These are phyloP conservation scores for Drosophila suzukii DNA, from an alignment of 1,140 invertebrate genomes.

Conservation along the genomic window DNA sequence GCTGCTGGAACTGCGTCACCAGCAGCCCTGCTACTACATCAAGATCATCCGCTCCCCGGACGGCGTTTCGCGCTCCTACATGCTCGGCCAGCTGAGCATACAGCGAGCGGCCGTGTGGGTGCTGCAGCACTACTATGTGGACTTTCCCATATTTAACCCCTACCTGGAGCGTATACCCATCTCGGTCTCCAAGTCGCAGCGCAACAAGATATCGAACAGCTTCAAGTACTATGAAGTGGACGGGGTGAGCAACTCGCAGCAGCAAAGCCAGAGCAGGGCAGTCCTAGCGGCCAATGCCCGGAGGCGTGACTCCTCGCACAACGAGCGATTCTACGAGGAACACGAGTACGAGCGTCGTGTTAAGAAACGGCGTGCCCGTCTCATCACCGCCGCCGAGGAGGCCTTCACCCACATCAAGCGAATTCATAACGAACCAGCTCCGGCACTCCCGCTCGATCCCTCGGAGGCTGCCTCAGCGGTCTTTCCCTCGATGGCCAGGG, in stretches of 20 bases:
- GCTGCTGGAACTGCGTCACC: slow-evolving; percentile 95
- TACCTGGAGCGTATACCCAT: slow-evolving; percentile 96
- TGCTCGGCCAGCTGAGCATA: slow-evolving; percentile 96
- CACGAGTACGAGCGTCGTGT: slow-evolving; percentile 98
- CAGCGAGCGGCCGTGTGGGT: slow-evolving; percentile 97
- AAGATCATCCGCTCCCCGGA: slow-evolving; percentile 97
- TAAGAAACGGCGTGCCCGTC: slow-evolving; percentile 93
- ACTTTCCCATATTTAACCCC: slow-evolving; percentile 98
- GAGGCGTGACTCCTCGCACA: slow-evolving; percentile 94
- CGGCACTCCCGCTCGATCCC: slow-evolving; percentile 93
- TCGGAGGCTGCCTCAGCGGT: slow-evolving; percentile 98
- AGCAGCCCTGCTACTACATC: slow-evolving; percentile 95
- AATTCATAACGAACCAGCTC: slow-evolving; percentile 88
- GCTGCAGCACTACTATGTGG: slow-evolving; percentile 97
- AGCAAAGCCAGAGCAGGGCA: slow-evolving; percentile 88
- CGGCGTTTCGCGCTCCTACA: slow-evolving; percentile 93
- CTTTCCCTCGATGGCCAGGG: slow-evolving; percentile 97
- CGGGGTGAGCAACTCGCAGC: slow-evolving; percentile 90
- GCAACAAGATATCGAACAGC: slow-evolving; percentile 90
- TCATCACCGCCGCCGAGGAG: slow-evolving; percentile 97
- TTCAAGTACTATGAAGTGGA: slow-evolving; percentile 99
- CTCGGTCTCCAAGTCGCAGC: slow-evolving; percentile 89
- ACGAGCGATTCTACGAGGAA: slow-evolving; percentile 98
- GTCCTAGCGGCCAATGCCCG: slow-evolving; percentile 89
- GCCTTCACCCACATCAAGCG: slow-evolving; percentile 98